Evolutionary conservation across 1,140 invertebrate genomes (phyloP).

Genomic region (Planococcus citri): DNA sequence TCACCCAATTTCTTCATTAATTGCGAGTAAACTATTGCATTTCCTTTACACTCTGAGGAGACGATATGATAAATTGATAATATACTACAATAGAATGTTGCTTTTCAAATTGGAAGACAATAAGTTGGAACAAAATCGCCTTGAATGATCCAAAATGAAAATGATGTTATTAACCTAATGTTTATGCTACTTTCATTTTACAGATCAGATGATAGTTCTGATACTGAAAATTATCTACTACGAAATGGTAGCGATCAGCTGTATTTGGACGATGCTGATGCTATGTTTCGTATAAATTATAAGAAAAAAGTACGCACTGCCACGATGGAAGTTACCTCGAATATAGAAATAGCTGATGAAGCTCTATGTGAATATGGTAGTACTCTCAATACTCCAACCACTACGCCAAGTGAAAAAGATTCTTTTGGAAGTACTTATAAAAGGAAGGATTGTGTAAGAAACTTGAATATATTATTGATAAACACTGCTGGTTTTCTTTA

Average conservation of each 20-base stretch:
- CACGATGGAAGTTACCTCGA: background rate
- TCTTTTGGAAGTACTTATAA: conserved; percentile 65
- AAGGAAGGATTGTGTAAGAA: conserved; percentile 56
- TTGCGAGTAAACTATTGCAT: no score
- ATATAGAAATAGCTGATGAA: conserved; percentile 69
- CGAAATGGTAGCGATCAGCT: conserved; percentile 8
- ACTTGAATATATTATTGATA: background rate
- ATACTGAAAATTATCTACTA: conserved; percentile 43
- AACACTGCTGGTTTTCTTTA: no score
- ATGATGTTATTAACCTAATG: background rate
- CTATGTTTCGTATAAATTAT: conserved; percentile 11
- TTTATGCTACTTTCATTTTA: background rate
- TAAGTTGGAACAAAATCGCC: no score
- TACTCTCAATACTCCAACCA: conserved; percentile 36
- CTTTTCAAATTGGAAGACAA: no score
- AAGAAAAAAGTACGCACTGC: background rate
- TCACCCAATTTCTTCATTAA: conserved; percentile 32
- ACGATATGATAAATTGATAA: no score
- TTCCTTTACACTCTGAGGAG: no score
- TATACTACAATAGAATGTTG: no score
- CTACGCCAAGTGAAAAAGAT: conserved; percentile 68
- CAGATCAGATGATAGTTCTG: conserved; percentile 53
- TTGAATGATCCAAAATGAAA: conserved; percentile 34
- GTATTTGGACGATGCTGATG: conserved; percentile 13
- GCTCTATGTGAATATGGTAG: conserved; percentile 59